Conservation (phyloP, 2,797 vertebrate genomes). For the Capromys pilorides region DNA sequence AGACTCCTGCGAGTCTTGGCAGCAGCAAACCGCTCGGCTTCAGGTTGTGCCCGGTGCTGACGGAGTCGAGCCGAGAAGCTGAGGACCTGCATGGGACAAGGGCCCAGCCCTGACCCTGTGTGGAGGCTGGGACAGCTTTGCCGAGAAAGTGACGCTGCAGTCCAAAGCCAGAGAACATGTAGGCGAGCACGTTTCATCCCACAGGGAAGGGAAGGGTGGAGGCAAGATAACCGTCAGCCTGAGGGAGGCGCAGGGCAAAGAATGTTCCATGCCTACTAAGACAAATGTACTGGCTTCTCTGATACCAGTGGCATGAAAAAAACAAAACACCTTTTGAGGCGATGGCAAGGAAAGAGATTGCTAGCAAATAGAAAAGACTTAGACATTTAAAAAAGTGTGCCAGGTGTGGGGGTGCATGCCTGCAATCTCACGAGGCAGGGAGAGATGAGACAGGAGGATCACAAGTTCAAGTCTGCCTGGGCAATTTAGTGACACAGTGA, state of each 20-base stretch:
- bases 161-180: neutral
- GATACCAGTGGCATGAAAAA: neutral
- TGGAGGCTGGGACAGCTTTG: neutral
- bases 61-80: neutral
- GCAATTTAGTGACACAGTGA: neutral
- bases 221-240: neutral
- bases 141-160: neutral
- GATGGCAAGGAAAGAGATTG: neutral
- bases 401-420: neutral
- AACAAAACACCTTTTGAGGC: neutral
- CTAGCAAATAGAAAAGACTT: constrained; percentile 9
- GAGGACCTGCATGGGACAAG: neutral
- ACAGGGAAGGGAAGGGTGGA: neutral
- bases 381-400: neutral
- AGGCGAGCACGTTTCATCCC: neutral
- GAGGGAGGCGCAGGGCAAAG: neutral
- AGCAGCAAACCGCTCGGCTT: neutral
- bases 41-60: neutral
- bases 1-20: neutral
- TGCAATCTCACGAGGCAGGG: neutral
- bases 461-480: neutral
- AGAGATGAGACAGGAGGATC: neutral
- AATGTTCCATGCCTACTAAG: neutral
- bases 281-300: neutral
- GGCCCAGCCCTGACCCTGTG: neutral